Evolutionary conservation across 2,888 invertebrate species (phyloP).

Genomic region (Calephelis perditalis): DNA sequence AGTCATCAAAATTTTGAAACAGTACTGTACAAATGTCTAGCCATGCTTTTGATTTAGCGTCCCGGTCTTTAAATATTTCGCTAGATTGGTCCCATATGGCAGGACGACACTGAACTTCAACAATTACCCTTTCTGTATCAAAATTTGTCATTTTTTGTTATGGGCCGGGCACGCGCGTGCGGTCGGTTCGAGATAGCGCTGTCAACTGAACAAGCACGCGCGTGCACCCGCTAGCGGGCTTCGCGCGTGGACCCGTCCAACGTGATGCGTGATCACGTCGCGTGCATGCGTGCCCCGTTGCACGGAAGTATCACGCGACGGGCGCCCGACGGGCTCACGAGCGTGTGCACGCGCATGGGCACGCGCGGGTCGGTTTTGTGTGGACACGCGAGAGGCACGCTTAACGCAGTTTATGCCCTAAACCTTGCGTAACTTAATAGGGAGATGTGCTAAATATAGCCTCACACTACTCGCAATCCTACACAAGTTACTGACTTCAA

Average conservation of each 20-base stretch:
- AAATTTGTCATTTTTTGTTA: no score
- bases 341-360: conserved; percentile 27
- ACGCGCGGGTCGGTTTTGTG: conserved; percentile 30
- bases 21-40: conserved; percentile 28
- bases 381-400: conserved; percentile 29
- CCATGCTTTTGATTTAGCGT: conserved; percentile 28
- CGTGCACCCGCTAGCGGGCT: conserved; percentile 26
- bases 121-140: no score
- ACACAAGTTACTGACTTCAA: conserved; percentile 10
- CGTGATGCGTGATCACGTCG: conserved; percentile 32
- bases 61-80: conserved; percentile 29
- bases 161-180: no score
- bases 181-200: no score
- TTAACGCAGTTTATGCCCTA: conserved; percentile 21
- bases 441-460: conserved; percentile 11
- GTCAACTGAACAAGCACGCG: conserved; percentile 22
- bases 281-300: conserved; percentile 30
- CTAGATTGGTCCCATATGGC: conserved; percentile 28
- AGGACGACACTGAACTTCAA: conserved; percentile 11
- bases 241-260: conserved; percentile 30
- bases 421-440: conserved; percentile 15
- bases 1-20: conserved; percentile 28
- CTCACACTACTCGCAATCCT: conserved; percentile 9
- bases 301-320: conserved; percentile 31
- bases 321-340: conserved; percentile 28